Evolutionary conservation across 2,888 invertebrate genomes (phyloP).

Genomic region (Tricholauxania praeusta): DNA sequence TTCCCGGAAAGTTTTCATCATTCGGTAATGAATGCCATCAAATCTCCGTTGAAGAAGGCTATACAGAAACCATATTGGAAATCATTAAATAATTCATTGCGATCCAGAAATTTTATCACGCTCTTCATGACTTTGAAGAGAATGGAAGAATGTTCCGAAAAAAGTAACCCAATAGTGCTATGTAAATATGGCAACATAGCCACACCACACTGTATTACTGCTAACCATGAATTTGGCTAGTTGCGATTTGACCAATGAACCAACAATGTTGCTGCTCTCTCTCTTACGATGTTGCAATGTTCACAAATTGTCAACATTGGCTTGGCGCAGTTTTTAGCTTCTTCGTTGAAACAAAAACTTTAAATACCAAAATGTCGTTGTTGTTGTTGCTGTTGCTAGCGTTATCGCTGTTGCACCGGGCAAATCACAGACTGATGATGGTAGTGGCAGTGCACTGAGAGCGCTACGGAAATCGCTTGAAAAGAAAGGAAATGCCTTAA

Average conservation of each 20-base stretch:
- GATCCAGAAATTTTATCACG: too few species aligned
- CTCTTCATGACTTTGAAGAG: too few species aligned
- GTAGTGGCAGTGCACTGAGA: slow-evolving; percentile 34
- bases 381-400: background rate
- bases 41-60: too few species aligned
- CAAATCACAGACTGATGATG: background rate
- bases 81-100: too few species aligned
- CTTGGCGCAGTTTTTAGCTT: background rate
- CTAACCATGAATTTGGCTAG: too few species aligned
- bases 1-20: too few species aligned
- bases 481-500: slow-evolving; percentile 68
- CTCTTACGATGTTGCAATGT: slow-evolving; percentile 8
- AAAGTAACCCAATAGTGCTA: too few species aligned
- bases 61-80: too few species aligned
- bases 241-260: background rate
- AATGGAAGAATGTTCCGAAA: too few species aligned
- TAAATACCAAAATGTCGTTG: slow-evolving; percentile 46
- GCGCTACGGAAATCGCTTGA: slow-evolving; percentile 55
- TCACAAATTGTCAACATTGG: slow-evolving; percentile 40
- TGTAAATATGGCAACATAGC: too few species aligned
- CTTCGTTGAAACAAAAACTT: slow-evolving; percentile 41
- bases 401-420: slow-evolving; percentile 8
- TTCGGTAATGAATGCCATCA: too few species aligned
- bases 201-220: too few species aligned
- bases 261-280: background rate